A percentile compares a stretch with the other conserved stretches of the same genome.
phyloP scores from a whole-genome alignment of 2,113 vertebrate species.

The Trinectes maculatus region DNA sequence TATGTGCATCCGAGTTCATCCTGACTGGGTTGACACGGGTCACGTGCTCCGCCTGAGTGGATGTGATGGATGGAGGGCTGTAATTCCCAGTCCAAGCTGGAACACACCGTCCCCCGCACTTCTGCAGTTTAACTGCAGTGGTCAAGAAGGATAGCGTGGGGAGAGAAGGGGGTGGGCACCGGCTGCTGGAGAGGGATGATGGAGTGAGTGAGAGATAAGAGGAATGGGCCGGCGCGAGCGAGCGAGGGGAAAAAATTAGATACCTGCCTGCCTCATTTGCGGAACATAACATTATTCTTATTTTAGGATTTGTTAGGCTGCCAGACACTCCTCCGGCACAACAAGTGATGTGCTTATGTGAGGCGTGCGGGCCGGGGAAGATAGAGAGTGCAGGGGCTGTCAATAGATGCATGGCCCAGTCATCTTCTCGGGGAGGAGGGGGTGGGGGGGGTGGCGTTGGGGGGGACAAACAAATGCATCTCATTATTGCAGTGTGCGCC shows the following conservation, averaged over 20 bases:
- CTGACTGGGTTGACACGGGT: constrained; percentile 57
- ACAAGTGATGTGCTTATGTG: constrained; percentile 76
- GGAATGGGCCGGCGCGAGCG: constrained; percentile 51
- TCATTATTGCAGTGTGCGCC: constrained; percentile 79
- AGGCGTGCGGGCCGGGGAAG: constrained; percentile 63
- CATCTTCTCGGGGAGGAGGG: constrained; percentile 69
- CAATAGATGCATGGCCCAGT: constrained; percentile 78
- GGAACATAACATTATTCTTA: constrained; percentile 78
- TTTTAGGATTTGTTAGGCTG: constrained; percentile 76
- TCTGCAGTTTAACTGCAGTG: constrained; percentile 74
- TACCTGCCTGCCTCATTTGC: constrained; percentile 74
- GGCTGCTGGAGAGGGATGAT: constrained; percentile 61
- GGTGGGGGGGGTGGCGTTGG: constrained; percentile 42
- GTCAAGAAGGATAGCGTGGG: constrained; percentile 63
- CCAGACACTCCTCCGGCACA: constrained; percentile 71
- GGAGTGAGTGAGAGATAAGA: constrained; percentile 66
- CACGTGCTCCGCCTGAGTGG: constrained; percentile 58
- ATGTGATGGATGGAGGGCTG: constrained; percentile 64
- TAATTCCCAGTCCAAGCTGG: constrained; percentile 55
- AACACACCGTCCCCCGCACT: constrained; percentile 60
- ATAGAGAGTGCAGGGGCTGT: constrained; percentile 76
- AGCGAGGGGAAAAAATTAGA: constrained; percentile 58
- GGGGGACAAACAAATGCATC: constrained; percentile 82
- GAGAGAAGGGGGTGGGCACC: constrained; percentile 26
- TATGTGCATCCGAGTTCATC: constrained; percentile 28